phyloP scores from a whole-genome alignment of 2,797 vertebrate genomes.

The Champsocephalus esox region DNA sequence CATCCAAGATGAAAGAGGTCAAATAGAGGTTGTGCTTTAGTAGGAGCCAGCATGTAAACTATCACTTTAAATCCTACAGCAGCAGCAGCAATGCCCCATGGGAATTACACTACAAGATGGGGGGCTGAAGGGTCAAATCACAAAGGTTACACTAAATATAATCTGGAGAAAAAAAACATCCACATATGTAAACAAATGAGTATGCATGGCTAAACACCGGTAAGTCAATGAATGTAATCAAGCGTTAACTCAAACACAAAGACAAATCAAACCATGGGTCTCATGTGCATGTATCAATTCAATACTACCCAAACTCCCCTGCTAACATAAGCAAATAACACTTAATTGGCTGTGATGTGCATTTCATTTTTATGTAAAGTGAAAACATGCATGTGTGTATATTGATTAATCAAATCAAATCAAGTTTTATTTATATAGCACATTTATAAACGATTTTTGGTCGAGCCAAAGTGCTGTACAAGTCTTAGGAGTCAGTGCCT shows the following conservation, averaged over 20 bases:
- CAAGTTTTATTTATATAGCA: too few relatives aligned
- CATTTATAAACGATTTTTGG: too few relatives aligned
- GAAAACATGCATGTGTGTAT: constrained; percentile 40
- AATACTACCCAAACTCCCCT: constrained; percentile 10
- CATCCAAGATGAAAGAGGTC: constrained; percentile 48
- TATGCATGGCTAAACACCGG: constrained; percentile 40
- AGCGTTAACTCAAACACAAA: constrained; percentile 55
- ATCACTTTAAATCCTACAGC: constrained; percentile 42
- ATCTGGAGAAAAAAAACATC: constrained; percentile 37
- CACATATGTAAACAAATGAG: constrained; percentile 48
- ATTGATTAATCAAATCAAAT: neutral
- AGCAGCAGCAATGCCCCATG: constrained; percentile 33
- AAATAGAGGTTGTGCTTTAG: constrained; percentile 51
- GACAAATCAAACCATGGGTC: constrained; percentile 38
- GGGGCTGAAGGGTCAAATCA: constrained; percentile 47
- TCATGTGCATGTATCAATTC: constrained; percentile 13
- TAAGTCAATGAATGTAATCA: constrained; percentile 57
- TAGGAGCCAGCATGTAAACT: constrained; percentile 42
- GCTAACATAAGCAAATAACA: constrained; percentile 23
- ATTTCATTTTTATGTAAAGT: constrained; percentile 30
- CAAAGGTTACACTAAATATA: constrained; percentile 55
- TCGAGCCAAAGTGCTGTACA: too few relatives aligned
- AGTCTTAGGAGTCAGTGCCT: constrained; percentile 43
- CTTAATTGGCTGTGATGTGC: constrained; percentile 34
- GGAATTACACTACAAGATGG: constrained; percentile 38